phyloP scores from a whole-genome alignment of 2,888 invertebrate genomes.

The Synanthedon vespiformis region DNA sequence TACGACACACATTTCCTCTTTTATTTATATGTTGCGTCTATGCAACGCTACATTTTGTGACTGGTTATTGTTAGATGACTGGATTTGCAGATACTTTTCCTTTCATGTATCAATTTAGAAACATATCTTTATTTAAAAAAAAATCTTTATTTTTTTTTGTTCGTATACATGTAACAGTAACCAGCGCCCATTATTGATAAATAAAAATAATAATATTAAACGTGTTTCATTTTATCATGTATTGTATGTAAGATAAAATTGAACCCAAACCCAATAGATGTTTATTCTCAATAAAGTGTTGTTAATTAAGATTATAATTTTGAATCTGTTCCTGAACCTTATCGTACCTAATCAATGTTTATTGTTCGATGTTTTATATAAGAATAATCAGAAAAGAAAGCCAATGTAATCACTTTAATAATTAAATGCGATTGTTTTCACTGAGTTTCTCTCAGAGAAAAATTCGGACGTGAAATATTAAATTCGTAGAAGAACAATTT shows the following conservation, averaged over 20 bases:
- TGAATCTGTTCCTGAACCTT: slow-evolving; percentile 21
- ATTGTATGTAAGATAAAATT: background rate
- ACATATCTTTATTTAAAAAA: too few species aligned
- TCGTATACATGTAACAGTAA: background rate
- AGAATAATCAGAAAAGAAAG: slow-evolving; percentile 8
- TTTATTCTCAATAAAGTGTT: slow-evolving; percentile 15
- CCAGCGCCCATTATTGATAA: background rate
- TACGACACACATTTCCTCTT: background rate
- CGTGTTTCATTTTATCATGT: background rate
- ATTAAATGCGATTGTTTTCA: background rate
- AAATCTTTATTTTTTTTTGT: background rate
- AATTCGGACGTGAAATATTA: background rate
- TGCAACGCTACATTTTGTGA: background rate
- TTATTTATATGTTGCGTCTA: background rate
- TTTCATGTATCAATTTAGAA: too few species aligned
- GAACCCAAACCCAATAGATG: background rate
- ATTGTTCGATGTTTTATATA: slow-evolving; percentile 14
- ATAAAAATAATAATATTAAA: background rate
- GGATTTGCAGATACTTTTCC: too few species aligned
- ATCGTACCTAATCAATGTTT: slow-evolving; percentile 21
- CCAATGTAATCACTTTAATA: background rate
- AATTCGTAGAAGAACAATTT: too few species aligned
- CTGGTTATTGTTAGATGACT: background rate
- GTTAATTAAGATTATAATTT: slow-evolving; percentile 27
- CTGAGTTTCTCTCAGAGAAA: background rate